These are phyloP conservation scores for Euleptes europaea DNA, from an alignment of 2,113 vertebrate genomes.

Conservation along the genomic window DNA sequence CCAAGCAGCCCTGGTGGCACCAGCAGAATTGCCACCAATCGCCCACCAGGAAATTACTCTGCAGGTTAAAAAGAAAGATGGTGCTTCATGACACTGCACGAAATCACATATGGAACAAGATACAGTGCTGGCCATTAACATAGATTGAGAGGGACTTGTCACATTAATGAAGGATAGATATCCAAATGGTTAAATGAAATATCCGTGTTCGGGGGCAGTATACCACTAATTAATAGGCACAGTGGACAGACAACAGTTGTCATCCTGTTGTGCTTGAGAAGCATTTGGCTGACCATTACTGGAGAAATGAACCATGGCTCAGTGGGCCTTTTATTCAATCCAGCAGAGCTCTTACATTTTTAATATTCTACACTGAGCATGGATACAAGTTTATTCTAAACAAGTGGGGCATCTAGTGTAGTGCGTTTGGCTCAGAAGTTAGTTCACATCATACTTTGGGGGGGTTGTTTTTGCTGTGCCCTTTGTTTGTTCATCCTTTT, in stretches of 20 bases:
- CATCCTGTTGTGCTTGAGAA: background rate
- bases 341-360: background rate
- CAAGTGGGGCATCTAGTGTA: background rate
- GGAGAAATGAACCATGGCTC: background rate
- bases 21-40: too few species aligned
- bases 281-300: background rate
- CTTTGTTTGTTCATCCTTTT: constrained; percentile 28
- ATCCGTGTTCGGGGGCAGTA: background rate
- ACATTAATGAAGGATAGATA: background rate
- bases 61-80: background rate
- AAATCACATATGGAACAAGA: background rate
- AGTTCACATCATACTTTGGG: background rate
- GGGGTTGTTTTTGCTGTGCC: background rate
- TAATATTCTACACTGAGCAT: background rate
- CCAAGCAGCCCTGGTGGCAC: too few species aligned
- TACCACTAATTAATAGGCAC: background rate
- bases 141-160: background rate
- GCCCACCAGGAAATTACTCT: too few species aligned
- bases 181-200: background rate
- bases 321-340: background rate
- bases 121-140: background rate
- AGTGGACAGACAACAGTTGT: background rate
- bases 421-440: background rate
- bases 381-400: background rate
- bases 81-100: background rate